A percentile compares a stretch with the other conserved stretches of the same genome.
These are phyloP conservation scores for Ochropleura leucogaster DNA, from an alignment of 2,888 invertebrate genomes.

Conservation along the genomic window DNA sequence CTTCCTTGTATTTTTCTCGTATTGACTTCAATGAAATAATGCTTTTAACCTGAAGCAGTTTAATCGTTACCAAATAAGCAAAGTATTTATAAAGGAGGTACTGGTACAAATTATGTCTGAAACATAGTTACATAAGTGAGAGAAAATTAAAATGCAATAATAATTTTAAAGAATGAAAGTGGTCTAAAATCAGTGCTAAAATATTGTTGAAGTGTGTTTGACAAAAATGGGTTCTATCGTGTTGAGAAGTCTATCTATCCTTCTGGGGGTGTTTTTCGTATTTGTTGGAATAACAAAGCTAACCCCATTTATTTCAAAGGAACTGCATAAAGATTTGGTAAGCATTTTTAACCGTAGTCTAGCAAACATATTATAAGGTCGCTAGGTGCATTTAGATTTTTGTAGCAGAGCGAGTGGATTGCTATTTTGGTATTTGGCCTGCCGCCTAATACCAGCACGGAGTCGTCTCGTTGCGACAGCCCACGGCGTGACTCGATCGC, in stretches of 20 bases:
- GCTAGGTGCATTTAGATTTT: constrained; percentile 84
- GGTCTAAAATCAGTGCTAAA: constrained; percentile 64
- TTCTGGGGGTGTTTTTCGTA: constrained; percentile 98
- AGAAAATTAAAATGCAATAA: constrained; percentile 27
- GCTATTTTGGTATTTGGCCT: constrained; percentile 90
- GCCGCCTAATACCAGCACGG: constrained; percentile 86
- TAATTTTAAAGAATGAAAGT: constrained; percentile 52
- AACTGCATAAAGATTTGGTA: constrained; percentile 99
- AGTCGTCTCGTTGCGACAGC: constrained; percentile 81
- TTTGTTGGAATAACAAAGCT: constrained; percentile 98
- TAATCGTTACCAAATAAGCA: constrained; percentile 5
- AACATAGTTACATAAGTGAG: constrained; percentile 52
- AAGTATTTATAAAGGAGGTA: constrained; percentile 12
- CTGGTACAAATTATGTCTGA: constrained; percentile 32
- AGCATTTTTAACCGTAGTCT: constrained; percentile 69
- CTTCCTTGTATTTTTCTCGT: constrained; percentile 59
- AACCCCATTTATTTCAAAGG: constrained; percentile 97
- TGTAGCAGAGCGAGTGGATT: constrained; percentile 84
- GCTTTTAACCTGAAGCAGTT: constrained; percentile 31
- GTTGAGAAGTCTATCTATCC: constrained; percentile 96
- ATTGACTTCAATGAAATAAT: constrained; percentile 44
- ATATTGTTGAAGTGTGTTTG: constrained; percentile 58
- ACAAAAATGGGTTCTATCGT: constrained; percentile 93
- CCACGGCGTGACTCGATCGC: constrained; percentile 66
- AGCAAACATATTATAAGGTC: constrained; percentile 77